Conservation (phyloP, 2,797 vertebrate species). For the Gallirallus australis region DNA sequence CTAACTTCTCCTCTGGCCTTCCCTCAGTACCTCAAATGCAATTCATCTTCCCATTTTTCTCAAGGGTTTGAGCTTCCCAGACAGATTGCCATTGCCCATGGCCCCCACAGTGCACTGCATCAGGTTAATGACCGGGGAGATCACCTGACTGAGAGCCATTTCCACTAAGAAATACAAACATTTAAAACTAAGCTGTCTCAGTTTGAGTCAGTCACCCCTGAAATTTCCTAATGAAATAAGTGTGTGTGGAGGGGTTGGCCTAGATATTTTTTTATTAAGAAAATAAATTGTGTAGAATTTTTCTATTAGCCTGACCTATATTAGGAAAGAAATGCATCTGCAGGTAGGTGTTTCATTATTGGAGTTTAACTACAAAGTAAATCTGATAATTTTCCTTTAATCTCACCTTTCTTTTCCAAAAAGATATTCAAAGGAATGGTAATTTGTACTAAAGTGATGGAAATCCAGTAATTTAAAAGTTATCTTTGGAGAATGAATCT, state of each 20-base stretch:
- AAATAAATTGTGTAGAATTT: not conserved
- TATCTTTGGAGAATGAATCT: not conserved
- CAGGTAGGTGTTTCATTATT: not conserved
- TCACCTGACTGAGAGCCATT: not conserved
- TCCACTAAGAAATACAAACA: not conserved
- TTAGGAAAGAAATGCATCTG: not conserved
- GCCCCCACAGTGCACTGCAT: no score
- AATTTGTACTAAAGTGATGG: not conserved
- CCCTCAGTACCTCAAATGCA: not conserved
- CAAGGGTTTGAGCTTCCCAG: not conserved
- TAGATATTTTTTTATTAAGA: not conserved
- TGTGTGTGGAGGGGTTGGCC: not conserved
- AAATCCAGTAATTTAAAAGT: slow-evolving; percentile 3
- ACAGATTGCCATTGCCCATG: not conserved
- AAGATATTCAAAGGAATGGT: not conserved
- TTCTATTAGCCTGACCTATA: not conserved
- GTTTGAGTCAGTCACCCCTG: not conserved
- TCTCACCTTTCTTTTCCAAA: not conserved
- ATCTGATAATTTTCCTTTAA: not conserved
- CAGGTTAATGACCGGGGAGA: not conserved
- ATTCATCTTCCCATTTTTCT: not conserved
- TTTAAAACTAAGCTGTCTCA: not conserved
- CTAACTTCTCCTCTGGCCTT: not conserved
- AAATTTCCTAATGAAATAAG: not conserved
- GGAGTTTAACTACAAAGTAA: not conserved